A percentile compares a stretch with the other conserved stretches of the same genome.
phyloP scores from a whole-genome alignment of 2,888 invertebrate genomes.

The Arge pagana region DNA sequence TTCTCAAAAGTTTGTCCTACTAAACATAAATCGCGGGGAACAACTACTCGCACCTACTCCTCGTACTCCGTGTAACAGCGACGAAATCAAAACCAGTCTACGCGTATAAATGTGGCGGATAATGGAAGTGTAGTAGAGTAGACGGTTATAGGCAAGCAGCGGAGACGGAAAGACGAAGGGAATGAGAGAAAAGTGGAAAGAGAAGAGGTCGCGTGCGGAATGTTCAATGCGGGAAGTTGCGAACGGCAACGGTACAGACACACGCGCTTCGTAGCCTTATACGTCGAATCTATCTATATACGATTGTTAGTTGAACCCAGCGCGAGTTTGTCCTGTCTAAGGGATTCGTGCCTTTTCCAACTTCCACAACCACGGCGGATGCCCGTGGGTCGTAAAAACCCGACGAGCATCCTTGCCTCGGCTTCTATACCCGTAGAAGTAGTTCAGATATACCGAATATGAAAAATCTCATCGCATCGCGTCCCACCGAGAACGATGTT shows the following conservation, averaged over 20 bases:
- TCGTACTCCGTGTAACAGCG: background rate
- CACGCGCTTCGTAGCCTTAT: conserved; percentile 11
- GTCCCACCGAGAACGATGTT: conserved; percentile 7
- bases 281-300: conserved; percentile 17
- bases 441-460: background rate
- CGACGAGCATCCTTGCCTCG: no score
- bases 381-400: no score
- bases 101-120: background rate
- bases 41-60: no score
- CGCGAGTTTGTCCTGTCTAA: background rate
- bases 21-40: background rate
- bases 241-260: conserved; percentile 14
- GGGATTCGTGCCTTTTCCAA: no score
- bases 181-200: conserved; percentile 1
- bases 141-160: background rate
- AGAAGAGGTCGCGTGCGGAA: conserved; percentile 16
- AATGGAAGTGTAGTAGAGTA: background rate
- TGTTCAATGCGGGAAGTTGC: conserved; percentile 21
- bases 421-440: no score
- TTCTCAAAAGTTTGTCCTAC: background rate
- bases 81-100: background rate
- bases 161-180: background rate
- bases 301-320: background rate
- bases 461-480: background rate
- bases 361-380: no score